Conservation (phyloP, 2,888 invertebrate genomes). For the Smittia aterrima region DNA sequence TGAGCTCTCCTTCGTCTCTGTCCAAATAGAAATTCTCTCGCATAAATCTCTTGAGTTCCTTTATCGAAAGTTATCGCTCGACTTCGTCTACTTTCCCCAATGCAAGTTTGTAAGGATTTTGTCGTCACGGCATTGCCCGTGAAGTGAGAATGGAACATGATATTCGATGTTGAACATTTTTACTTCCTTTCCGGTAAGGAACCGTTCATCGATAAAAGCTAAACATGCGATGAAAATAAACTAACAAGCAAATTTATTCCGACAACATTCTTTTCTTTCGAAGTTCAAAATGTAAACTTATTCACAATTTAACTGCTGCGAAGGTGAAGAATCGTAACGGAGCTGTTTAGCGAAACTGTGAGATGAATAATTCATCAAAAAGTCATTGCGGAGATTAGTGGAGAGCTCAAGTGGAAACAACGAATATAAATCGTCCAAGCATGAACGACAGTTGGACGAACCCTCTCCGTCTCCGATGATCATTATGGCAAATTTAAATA, state of each 20-base stretch:
- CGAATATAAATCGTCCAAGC: neutral
- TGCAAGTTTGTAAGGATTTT: neutral
- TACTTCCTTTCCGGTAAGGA: neutral
- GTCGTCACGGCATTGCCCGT: no score
- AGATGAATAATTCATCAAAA: neutral
- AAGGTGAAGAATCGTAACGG: neutral
- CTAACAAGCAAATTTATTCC: slow-evolving; percentile 3
- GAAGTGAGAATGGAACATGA: neutral
- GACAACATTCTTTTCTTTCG: neutral
- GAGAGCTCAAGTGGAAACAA: neutral
- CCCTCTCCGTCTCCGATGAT: neutral
- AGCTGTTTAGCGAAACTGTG: neutral
- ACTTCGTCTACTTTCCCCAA: neutral
- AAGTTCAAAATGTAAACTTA: neutral
- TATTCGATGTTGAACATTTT: neutral
- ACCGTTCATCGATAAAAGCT: neutral
- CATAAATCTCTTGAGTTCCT: neutral
- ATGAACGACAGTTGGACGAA: neutral
- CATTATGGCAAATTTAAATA: neutral
- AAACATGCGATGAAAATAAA: neutral
- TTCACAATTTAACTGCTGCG: no score
- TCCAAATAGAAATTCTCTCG: neutral
- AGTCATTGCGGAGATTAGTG: slow-evolving; percentile 3
- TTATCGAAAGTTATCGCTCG: neutral
- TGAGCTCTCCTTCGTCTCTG: neutral